Evolutionary conservation across 2,888 invertebrate genomes (phyloP).

Genomic region (Drosophila nr. medialis): DNA sequence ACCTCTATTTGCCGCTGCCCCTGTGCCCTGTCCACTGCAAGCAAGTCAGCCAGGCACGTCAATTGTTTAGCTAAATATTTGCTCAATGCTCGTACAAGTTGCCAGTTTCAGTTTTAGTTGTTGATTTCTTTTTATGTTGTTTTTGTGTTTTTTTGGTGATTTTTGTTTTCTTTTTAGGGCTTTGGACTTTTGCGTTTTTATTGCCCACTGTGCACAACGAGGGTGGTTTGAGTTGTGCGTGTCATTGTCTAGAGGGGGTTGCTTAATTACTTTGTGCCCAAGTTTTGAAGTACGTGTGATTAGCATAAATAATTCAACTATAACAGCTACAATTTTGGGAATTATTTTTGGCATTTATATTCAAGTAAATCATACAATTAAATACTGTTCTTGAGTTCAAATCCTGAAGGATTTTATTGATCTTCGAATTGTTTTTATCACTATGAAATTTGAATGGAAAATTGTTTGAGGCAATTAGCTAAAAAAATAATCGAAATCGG

Average conservation of each 20-base stretch:
- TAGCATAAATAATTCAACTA: conserved; percentile 33
- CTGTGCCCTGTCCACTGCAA: conserved; percentile 1
- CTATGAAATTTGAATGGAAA: background rate
- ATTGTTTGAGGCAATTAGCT: background rate
- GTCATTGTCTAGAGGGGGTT: conserved; percentile 7
- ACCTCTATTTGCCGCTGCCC: background rate
- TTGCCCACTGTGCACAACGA: conserved; percentile 41
- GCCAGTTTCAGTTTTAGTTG: conserved; percentile 69
- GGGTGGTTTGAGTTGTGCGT: conserved; percentile 39
- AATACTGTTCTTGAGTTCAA: background rate
- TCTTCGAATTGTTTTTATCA: background rate
- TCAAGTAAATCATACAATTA: background rate
- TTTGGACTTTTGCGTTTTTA: conserved; percentile 9
- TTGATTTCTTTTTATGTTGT: conserved; percentile 7
- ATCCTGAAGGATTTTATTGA: background rate
- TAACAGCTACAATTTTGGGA: background rate
- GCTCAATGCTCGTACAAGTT: conserved; percentile 73
- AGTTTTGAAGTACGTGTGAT: conserved; percentile 27
- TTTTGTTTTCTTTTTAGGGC: conserved; percentile 7
- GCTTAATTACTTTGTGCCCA: conserved; percentile 26
- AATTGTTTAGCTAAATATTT: conserved; percentile 78
- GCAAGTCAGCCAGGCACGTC: conserved; percentile 67
- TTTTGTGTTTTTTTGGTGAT: background rate
- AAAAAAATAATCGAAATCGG: background rate
- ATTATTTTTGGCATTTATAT: background rate